Evolutionary conservation across 2,113 vertebrate species (phyloP), one percentile per base, ranked within the genome.

Genomic region (Pungitius pungitius): DNA sequence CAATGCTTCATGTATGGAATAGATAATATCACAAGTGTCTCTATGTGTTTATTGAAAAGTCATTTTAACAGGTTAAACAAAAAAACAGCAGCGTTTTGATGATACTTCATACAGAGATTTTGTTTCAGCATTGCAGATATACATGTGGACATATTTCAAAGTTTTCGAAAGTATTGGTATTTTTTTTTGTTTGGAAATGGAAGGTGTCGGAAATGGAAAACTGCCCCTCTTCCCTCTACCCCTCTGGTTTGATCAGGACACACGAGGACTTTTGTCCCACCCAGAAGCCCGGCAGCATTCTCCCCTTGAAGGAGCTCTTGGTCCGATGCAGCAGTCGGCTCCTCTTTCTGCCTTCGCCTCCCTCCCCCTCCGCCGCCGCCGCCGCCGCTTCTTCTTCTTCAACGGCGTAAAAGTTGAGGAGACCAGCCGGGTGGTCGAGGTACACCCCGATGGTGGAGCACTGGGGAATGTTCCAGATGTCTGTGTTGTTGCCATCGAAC

Each of bases 261-360:
- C 85, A 90, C 12, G 81, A 87, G 8, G 85, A 88, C n/a, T 78
- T 85, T 17, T 82, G 74, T 69, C 89, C 87, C 8, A 91, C 60
- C 89, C 89, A 91, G 62, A 91, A 84, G 39, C 88, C 86, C 2
- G 89, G 74, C 69, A 91, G 18, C 69, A 87, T 82, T 56, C 43
- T 85, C 2, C 72, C 86, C 24, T 73, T 66, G 27, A 91, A 87
- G 56, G 78, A 74, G 43, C 61, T 66, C 42, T 77, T 82, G 8
- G 83, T 73, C 33, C 61, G 66, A 49, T 70, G 51, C 51, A 89
- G 67, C 27, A 89, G 78, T 8, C 27, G 49, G 42, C 75, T 56
- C 62, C 81, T 77, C 70, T 45, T 75, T 17, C 39, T 74, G 63
- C 33, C n/a, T 8, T 56, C 33, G 0, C 39, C 20, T 8, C 12